Base-by-base conservation (phyloP, 2,113 vertebrate species). In the Nipponia nippon region DNA sequence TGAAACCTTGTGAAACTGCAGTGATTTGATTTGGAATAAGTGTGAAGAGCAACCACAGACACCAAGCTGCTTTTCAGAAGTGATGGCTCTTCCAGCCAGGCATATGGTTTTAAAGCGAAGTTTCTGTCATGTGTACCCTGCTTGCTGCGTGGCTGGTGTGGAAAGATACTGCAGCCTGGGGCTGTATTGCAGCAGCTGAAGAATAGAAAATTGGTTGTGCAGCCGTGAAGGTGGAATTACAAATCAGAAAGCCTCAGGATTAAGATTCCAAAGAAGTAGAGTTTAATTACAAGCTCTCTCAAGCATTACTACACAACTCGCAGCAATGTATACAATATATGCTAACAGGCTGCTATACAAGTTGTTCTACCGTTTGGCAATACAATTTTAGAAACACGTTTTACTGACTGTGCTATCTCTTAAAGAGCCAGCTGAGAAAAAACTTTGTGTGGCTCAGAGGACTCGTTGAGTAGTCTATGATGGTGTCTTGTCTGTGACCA, bases 331-430 rank as follows among this genome's bases (percentile, higher is more conserved):
- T 79, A 18, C 53, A 55, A 4, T 27, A 3, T 18, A 13, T 10
- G 86, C 80, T 70, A 17, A 25, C 62, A 53, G 67, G 40, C 91
- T 58, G 85, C 85, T 42, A 4, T 25, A 29, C 72, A 2, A n/a
- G 38, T 55, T 75, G 80, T 30, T 65, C 83, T 42, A 11, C 80
- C 30, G 1, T 30, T 78, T 30, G 80, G 80, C 83, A 71, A 2
- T 3, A 5, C 3, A 1, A 12, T 13, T 7, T 14, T 21, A 72
- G 69, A 23, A 46, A 32, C 1, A 3, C 0, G 2, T 16, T 70
- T 47, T 52, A 36, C n/a, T 13, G 71, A n/a, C 86, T 8, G 65
- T 4, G 3, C 66, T 36, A 2, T 38, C 4, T 19, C 83, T 25
- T 20, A 46, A n/a, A 38, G 20, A 80, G 23, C 36, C 25, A 9